Evolutionary conservation across 1,140 invertebrate genomes (phyloP), one percentile per base, ranked within the genome.

Genomic region (Anastrepha ludens): DNA sequence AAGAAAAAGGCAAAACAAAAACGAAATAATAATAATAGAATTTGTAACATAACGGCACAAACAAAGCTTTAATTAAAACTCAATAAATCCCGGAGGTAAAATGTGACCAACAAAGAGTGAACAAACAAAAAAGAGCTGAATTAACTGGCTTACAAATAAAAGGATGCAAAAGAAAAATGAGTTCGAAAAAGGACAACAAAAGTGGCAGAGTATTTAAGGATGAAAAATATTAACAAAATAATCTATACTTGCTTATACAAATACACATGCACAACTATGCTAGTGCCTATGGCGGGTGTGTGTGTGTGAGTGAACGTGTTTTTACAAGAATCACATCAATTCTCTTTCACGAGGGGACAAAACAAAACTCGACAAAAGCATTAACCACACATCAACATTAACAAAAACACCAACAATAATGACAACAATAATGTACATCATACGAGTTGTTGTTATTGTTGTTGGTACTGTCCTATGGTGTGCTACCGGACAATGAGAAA

Each of bases 1-100:
- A 70, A 5, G 44, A 47, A 44, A 70, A 47, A 70, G 2, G 44
- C 13, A 44, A 70, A 70, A 17, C 39, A 5, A 4, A 70, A 55
- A 44, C 3, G 39, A 70, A 29, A 29, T 29, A 29, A 29, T 29
- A 29, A 29, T 29, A 29, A 29, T 29, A 29, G 29, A 29, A 15
- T 3, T 5, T 74, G 67, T 44, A 47, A 47, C 13, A 74, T 39
- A 47, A 47, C 15, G 67, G 67, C 11, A 74, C 44, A 44, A 74
- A 47, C 67, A 74, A 44, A 74, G 67, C 67, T 74, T 74, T 74
- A 74, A 74, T 74, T 74, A 74, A 74, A 74, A 74, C 67, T 74
- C 67, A 74, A 74, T 74, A 74, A 74, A 74, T 74, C 67, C 67
- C 67, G 67, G 41, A 44, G 67, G 67, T 74, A 41, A 74, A 44